phyloP scores from a whole-genome alignment of 2,888 invertebrate species.

The Anarsia innoxiella region DNA sequence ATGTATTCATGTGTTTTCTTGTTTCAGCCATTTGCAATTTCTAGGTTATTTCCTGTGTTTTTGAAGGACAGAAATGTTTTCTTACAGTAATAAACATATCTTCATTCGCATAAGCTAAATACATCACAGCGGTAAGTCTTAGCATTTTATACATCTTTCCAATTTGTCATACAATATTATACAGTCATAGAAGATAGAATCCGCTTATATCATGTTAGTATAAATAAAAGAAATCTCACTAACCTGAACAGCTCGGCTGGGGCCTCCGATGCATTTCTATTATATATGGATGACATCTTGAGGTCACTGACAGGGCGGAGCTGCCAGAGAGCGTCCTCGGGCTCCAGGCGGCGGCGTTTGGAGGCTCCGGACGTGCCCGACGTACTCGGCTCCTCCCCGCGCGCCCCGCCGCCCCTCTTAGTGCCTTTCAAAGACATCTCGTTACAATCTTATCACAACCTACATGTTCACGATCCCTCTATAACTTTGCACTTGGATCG shows the following conservation, averaged over 20 bases:
- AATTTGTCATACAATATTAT: too few relatives aligned
- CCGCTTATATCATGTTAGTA: too few relatives aligned
- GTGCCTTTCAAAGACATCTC: constrained; percentile 71
- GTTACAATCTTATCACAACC: constrained; percentile 46
- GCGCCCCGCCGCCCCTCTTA: constrained; percentile 60
- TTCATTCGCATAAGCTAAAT: too few relatives aligned
- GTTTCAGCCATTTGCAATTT: too few relatives aligned
- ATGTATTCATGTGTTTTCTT: too few relatives aligned
- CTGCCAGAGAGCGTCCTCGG: constrained; percentile 80
- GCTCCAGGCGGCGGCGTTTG: constrained; percentile 63
- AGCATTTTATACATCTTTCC: too few relatives aligned
- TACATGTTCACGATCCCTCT: constrained; percentile 67
- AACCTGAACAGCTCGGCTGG: constrained; percentile 87
- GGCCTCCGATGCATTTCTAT: constrained; percentile 86
- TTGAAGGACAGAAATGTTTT: too few relatives aligned
- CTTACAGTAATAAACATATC: too few relatives aligned
- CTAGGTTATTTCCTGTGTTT: too few relatives aligned
- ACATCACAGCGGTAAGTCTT: too few relatives aligned
- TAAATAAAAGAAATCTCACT: constrained; percentile 40
- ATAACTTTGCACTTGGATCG: constrained; percentile 68
- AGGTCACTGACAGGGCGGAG: constrained; percentile 89
- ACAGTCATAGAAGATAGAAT: too few relatives aligned
- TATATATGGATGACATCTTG: constrained; percentile 92
- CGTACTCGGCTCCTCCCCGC: constrained; percentile 57
- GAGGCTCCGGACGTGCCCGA: too few relatives aligned